Base-by-base conservation (phyloP, 1,140 invertebrate genomes). In the Drosophila sulfurigaster region DNA sequence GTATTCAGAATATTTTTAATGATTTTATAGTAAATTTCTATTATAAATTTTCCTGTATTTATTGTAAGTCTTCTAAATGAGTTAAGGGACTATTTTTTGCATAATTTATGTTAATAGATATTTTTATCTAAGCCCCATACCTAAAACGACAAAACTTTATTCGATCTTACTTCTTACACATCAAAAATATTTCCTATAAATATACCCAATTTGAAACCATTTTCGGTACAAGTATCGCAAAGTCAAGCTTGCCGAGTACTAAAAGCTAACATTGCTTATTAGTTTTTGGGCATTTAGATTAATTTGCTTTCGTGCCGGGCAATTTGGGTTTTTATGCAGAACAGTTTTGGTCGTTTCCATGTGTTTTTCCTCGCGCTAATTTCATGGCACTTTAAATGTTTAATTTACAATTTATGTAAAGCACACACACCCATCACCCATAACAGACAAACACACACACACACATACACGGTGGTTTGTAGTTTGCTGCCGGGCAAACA, bases 361-460 rank as follows among this genome's bases (percentile, higher is more conserved):
- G 81, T 87, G 82, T 80, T 83, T 87, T 83, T 78, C 52, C 80
- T 54, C 59, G 51, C 52, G 82, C 75, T 80, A 86, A 86, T 86
- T 86, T 86, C 75, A 86, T 86, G 82, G 78, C 85, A 89, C 85
- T 88, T 88, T 88, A 88, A 88, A 89, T 89, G 81, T 89, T 89
- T 85, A 89, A 89, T 90, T 89, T 89, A 78, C 75, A 89, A 90
- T 90, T 89, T 89, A 81, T 89, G 78, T 79, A 89, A 89, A 78
- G 70, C 81, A 54, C 63, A 82, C 74, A 70, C 67, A 69, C 76
- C 63, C n/a, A 60, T 38, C 35, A 38, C 35, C 35, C 35, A 38
- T 7, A 7, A 10, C 35, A 49, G 67, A 60, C 66, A 67, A 25
- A 52, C 58, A 71, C 35, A 79, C 38, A 74, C 56, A 74, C 64